Evolutionary conservation across 2,888 invertebrate species (phyloP), one percentile per base, ranked within the genome.

Genomic region (Lasioglossum villosulum): DNA sequence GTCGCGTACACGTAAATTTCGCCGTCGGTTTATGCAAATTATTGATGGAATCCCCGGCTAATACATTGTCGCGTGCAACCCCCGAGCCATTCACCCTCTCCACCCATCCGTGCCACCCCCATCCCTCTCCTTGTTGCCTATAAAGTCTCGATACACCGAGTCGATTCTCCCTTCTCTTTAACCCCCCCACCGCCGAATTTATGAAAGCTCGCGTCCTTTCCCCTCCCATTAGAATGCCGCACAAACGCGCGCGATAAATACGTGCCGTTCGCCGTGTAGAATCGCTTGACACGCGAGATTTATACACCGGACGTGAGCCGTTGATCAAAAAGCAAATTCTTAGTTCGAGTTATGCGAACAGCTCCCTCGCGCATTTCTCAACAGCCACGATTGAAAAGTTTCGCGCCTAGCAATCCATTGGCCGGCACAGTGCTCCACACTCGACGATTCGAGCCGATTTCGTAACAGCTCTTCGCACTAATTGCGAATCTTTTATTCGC

Each of bases 21-120:
- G 81, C 78, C 83, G 83, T 74, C 80, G 81, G 86, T 91, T 90
- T 90, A 91, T 90, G 91, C 89, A 91, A 91, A 91, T 91, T 90
- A 90, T 90, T 89, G 88, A 88, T 87, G 73, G 84, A 75, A 84
- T 78, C 75, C 87, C 66, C 76, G 74, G 83, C 83, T 90, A 90
- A 90, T 90, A 90, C 87, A 86, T 86, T 84, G 85, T 86, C 83
- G 71, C 84, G 81, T 86, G 82, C 83, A 82, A 42, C 86, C 80
- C 34, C n/a, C 8, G 30, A 66, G 66, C 30, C 34, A 16, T n/a
- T 34, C 45, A 45, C 83, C 81, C 30, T 77, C 83, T 79, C 83
- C 78, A 4, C 68, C 68, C 27, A 73, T 70, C 79, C 6, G 8
- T 23, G 23, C 48, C 30, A 1, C 27, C 59, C 14, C 14, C 27